Percentiles rank a stretch among this genome's conserved stretches.
These are phyloP conservation scores for Vanacampus margaritifer DNA, from an alignment of 2,113 vertebrate genomes.

Conservation along the genomic window DNA sequence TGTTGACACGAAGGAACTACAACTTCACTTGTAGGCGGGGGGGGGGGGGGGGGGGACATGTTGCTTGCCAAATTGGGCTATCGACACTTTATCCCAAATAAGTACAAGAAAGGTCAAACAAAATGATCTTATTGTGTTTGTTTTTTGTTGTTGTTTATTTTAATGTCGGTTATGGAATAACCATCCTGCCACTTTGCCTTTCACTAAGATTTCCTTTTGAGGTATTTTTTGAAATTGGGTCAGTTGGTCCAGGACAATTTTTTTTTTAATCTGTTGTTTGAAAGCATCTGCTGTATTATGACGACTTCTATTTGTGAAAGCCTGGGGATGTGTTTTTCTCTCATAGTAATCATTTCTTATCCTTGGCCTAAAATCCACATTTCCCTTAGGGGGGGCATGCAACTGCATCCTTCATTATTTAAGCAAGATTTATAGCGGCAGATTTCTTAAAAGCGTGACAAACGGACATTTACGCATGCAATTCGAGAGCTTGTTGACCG, in stretches of 20 bases:
- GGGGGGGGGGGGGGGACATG: no score
- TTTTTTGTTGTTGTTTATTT: no score
- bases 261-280: neutral
- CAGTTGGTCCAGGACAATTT: no score
- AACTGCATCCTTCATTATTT: no score
- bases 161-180: neutral
- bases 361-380: neutral
- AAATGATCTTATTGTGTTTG: no score
- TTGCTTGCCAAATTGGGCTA: no score
- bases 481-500: conserved; percentile 39
- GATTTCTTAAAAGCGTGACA: no score
- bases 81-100: no score
- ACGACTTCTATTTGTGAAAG: neutral
- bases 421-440: no score
- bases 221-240: no score
- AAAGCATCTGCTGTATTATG: neutral
- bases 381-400: neutral
- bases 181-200: neutral
- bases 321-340: neutral
- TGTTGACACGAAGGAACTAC: neutral
- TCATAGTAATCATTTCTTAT: neutral
- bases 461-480: neutral
- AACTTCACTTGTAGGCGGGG: neutral
- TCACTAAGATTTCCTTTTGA: neutral
- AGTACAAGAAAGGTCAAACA: no score